These are phyloP conservation scores for Addax nasomaculatus DNA, from an alignment of 2,113 vertebrate species.

Conservation along the genomic window DNA sequence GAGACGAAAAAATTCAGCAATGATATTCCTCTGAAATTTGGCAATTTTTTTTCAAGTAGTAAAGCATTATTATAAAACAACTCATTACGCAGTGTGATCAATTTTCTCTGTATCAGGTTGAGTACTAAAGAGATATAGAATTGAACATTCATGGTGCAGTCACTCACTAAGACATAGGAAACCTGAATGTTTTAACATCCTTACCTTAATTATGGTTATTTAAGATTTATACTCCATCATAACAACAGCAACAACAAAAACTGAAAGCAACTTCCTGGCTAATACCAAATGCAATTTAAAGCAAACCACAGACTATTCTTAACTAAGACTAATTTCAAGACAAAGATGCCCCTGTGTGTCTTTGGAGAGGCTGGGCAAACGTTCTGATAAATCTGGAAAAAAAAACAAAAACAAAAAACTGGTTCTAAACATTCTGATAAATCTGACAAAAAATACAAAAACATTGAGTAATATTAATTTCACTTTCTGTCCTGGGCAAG, in stretches of 20 bases:
- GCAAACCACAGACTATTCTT: not conserved
- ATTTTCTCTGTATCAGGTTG: not conserved
- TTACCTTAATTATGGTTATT: not conserved
- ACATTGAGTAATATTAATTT: not conserved
- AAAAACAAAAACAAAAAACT: not conserved
- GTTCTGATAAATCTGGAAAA: not conserved
- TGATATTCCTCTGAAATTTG: not conserved
- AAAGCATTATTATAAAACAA: slow-evolving; percentile 18
- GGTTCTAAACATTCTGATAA: not conserved
- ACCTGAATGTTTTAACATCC: not conserved
- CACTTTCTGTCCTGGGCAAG: not conserved
- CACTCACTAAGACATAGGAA: not conserved
- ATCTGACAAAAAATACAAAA: slow-evolving; percentile 4
- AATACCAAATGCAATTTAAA: not conserved
- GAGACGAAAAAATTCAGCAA: not conserved
- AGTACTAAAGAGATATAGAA: not conserved
- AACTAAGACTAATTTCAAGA: not conserved
- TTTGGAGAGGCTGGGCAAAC: not conserved
- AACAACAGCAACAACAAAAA: not conserved
- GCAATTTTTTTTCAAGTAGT: not conserved
- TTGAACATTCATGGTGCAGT: not conserved
- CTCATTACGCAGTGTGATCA: not conserved
- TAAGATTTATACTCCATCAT: not conserved
- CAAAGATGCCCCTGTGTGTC: not conserved
- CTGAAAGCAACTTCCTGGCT: not conserved